Conservation (phyloP, 1,140 invertebrate genomes). For the Eriosoma lanigerum region DNA sequence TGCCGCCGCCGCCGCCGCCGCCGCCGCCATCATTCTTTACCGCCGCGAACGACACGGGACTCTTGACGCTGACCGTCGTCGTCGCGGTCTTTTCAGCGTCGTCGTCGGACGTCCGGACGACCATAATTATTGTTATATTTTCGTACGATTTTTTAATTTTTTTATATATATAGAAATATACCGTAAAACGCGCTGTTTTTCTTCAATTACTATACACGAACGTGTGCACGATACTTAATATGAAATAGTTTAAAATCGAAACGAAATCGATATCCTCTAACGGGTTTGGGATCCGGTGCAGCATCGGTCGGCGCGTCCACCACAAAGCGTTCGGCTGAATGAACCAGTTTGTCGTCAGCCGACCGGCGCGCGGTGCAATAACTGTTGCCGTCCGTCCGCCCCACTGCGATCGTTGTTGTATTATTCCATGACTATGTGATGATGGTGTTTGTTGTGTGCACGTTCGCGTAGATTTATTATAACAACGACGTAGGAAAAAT, state of each 20-base stretch:
- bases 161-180: no score
- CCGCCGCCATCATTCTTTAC: neutral
- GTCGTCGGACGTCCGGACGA: neutral
- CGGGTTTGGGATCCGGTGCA: neutral
- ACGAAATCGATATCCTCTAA: no score
- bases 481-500: no score
- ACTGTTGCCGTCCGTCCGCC: neutral
- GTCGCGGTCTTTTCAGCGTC: neutral
- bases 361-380: neutral
- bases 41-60: slow-evolving; percentile 14
- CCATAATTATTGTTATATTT: no score
- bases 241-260: no score
- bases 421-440: neutral
- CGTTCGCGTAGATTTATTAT: no score
- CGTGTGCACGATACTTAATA: no score
- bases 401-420: neutral
- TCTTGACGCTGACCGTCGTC: neutral
- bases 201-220: no score
- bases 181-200: no score
- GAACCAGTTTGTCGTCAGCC: slow-evolving; percentile 19
- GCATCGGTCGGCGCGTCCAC: slow-evolving; percentile 9
- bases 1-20: neutral
- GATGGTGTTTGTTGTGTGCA: neutral
- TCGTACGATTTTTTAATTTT: no score
- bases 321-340: slow-evolving; percentile 21